These are phyloP conservation scores for Vulpes vulpes DNA, from an alignment of 2,113 vertebrate genomes.

Conservation along the genomic window DNA sequence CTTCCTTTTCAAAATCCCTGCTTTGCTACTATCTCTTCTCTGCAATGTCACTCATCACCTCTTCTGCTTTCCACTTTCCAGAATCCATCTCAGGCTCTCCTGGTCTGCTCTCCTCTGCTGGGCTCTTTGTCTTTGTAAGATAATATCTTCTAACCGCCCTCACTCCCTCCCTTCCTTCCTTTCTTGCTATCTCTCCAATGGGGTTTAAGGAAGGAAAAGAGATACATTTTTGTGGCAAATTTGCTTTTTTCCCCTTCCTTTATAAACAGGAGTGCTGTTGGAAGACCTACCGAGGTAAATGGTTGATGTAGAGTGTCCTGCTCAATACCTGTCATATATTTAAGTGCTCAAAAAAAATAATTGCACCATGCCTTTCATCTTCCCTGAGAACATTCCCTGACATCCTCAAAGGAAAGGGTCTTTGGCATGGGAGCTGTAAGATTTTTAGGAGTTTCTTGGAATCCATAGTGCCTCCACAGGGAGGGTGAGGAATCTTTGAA, in stretches of 20 bases:
- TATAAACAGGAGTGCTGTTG: background rate
- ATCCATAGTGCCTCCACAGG: background rate
- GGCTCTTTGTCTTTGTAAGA: background rate
- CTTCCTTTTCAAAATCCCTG: background rate
- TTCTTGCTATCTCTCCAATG: background rate
- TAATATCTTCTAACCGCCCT: background rate
- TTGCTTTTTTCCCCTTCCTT: background rate
- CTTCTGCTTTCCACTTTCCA: background rate
- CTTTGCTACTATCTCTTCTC: background rate
- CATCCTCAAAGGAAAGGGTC: background rate
- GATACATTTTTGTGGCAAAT: background rate
- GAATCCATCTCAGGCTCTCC: background rate
- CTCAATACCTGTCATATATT: background rate
- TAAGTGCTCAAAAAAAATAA: background rate
- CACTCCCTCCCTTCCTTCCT: too few species aligned
- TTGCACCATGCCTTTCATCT: background rate
- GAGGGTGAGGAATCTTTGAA: background rate
- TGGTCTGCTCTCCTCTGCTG: background rate
- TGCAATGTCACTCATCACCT: background rate
- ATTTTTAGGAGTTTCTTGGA: background rate
- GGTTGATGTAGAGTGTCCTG: accelerated
- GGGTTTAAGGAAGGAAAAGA: background rate
- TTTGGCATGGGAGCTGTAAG: background rate
- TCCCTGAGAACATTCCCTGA: background rate
- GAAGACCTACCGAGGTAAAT: background rate